Base-by-base conservation (phyloP, 23 tunicate genomes). In the Styela clava region DNA sequence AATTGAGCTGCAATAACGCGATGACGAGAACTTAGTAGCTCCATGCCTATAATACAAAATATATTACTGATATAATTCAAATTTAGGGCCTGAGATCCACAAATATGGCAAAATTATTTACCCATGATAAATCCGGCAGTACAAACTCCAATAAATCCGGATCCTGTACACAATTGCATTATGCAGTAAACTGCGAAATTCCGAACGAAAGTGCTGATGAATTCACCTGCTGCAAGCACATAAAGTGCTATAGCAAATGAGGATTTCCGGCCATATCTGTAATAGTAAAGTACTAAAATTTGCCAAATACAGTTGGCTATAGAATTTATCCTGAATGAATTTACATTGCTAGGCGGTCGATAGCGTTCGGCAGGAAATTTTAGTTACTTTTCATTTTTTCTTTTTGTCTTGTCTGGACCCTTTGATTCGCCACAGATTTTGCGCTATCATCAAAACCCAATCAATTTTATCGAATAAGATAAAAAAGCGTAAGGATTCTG, bases 81-180 rank as follows among this genome's bases (percentile, higher is more conserved):
- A 18, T 19, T 61, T 61, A 18, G 19, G 19, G 64, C 24, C 24
- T 21, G 16, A 19, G 25, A 19, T 16, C 24, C 24, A 68, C 24
- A 19, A 20, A 21, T 34, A n/a, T n/a, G n/a, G n/a, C n/a, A n/a
- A n/a, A n/a, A n/a, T n/a, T 1, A 74, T 87, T 76, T 82, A 91
- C 91, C 88, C 69, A 78, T 78, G 2, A 91, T 86, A 83, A 64
- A 78, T 33, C 91, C 97, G 28, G 84, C 65, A 2, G 82, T 37
- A 51, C 88, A 86, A 19, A 79, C 31, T 2, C 97, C 97, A 35
- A 91, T 83, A 2, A 86, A 64, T 22, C 85, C 91, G 32, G 88
- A 34, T 1, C 97, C 97, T 26, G 78, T 86, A 3, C 87, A 26
- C 80, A 91, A 2, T 22, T 85, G 86, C 29, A 83, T 33, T 3